Percentiles rank a stretch among this genome's conserved stretches.
These are phyloP conservation scores for Palythoa caribaeorum DNA, from an alignment of 92 coral and sea anemone genomes.

Conservation along the genomic window DNA sequence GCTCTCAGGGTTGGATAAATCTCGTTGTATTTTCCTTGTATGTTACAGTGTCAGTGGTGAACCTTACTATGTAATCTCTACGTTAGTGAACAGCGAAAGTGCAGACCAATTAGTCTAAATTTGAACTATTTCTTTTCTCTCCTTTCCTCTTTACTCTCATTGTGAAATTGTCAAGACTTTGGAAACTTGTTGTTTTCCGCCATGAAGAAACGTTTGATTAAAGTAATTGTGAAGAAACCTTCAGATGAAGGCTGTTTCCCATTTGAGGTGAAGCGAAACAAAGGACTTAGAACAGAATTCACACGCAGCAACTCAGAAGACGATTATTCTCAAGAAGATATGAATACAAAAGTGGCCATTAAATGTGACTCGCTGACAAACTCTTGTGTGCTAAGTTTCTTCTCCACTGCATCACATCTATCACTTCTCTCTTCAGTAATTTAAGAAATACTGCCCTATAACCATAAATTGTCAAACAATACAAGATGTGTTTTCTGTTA, in stretches of 20 bases:
- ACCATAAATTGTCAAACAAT: not conserved
- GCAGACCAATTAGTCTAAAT: not conserved
- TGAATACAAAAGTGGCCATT: not conserved
- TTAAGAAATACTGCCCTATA: not conserved
- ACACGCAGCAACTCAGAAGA: not conserved
- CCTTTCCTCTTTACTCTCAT: not conserved
- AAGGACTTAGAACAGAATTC: not conserved
- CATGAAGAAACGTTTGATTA: not conserved
- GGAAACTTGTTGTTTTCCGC: not conserved
- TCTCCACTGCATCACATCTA: not conserved
- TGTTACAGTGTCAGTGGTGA: not conserved
- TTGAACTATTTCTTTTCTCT: not conserved
- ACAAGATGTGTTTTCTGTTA: not conserved
- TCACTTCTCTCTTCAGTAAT: not conserved
- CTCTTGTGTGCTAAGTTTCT: not conserved
- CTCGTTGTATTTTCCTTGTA: not conserved
- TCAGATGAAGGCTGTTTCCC: not conserved
- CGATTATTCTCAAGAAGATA: not conserved
- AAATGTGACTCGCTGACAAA: not conserved
- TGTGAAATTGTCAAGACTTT: not conserved
- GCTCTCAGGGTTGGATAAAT: not conserved
- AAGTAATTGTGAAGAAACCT: not conserved
- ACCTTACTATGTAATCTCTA: not conserved
- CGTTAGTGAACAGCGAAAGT: not conserved
- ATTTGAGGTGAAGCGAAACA: not conserved